Evolutionary conservation across 2,888 invertebrate genomes (phyloP).

Genomic region (Eupithecia abbreviata): DNA sequence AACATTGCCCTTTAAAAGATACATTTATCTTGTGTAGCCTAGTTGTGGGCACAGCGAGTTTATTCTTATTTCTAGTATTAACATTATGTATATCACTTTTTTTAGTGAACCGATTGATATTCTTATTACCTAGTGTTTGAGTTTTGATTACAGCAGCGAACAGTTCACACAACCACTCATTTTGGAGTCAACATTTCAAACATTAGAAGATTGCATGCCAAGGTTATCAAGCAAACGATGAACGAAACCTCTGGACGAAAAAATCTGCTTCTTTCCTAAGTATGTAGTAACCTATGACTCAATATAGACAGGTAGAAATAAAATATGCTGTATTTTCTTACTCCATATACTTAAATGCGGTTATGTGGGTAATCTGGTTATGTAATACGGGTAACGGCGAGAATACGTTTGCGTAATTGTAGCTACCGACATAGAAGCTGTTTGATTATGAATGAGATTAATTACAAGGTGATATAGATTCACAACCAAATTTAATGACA

Average conservation of each 20-base stretch:
- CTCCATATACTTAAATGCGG: conserved; percentile 34
- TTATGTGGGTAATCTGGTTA: conserved; percentile 37
- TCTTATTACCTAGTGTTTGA: neutral
- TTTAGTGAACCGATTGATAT: too few species aligned
- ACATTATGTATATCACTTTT: too few species aligned
- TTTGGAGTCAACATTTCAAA: conserved; percentile 6
- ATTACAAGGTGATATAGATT: neutral
- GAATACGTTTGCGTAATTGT: conserved; percentile 31
- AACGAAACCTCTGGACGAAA: conserved; percentile 24
- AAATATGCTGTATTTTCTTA: conserved; percentile 35
- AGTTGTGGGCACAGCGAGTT: too few species aligned
- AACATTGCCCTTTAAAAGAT: too few species aligned
- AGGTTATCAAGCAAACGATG: conserved; percentile 22
- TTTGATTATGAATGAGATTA: conserved; percentile 14
- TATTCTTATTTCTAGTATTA: too few species aligned
- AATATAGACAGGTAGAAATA: conserved; percentile 30
- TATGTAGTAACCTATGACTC: conserved; percentile 35
- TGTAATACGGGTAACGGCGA: conserved; percentile 33
- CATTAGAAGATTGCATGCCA: conserved; percentile 12
- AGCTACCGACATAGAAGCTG: conserved; percentile 1
- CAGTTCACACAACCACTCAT: neutral
- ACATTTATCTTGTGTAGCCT: too few species aligned
- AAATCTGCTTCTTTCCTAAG: conserved; percentile 26
- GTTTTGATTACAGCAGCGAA: neutral
- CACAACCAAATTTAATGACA: too few species aligned